These are phyloP conservation scores for Brachyistius frenatus DNA, from an alignment of 2,113 vertebrate genomes.

Conservation along the genomic window DNA sequence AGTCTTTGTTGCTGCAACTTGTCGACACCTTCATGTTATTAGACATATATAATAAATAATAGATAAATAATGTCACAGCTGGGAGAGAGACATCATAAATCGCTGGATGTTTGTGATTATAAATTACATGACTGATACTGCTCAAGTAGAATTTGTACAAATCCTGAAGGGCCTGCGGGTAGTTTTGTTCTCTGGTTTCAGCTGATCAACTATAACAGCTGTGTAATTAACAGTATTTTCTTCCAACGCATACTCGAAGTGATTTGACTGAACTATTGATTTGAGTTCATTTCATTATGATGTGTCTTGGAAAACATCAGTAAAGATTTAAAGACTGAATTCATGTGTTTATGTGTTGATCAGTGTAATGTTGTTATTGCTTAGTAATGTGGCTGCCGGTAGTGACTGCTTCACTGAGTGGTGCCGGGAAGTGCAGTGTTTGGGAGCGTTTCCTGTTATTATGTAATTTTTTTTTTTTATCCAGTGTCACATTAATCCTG, in stretches of 20 bases:
- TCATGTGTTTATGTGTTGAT: not conserved
- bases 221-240: too few relatives aligned
- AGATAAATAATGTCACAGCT: conserved; percentile 26
- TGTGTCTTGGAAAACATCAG: not conserved
- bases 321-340: not conserved
- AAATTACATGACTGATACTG: conserved; percentile 4
- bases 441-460: not conserved
- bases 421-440: not conserved
- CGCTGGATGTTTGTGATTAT: conserved; percentile 1
- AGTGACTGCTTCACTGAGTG: not conserved
- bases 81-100: not conserved
- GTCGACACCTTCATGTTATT: not conserved
- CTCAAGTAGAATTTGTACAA: not conserved
- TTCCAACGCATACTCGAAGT: not conserved
- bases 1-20: not conserved
- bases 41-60: not conserved
- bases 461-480: not conserved
- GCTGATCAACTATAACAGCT: too few relatives aligned
- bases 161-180: not conserved
- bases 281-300: too few relatives aligned
- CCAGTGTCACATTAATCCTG: too few relatives aligned
- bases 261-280: not conserved
- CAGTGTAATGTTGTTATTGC: not conserved
- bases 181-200: not conserved
- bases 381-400: not conserved